Base-by-base conservation (phyloP, 37 sponge, comb jelly and placozoan genomes). In the Ianthella basta region DNA sequence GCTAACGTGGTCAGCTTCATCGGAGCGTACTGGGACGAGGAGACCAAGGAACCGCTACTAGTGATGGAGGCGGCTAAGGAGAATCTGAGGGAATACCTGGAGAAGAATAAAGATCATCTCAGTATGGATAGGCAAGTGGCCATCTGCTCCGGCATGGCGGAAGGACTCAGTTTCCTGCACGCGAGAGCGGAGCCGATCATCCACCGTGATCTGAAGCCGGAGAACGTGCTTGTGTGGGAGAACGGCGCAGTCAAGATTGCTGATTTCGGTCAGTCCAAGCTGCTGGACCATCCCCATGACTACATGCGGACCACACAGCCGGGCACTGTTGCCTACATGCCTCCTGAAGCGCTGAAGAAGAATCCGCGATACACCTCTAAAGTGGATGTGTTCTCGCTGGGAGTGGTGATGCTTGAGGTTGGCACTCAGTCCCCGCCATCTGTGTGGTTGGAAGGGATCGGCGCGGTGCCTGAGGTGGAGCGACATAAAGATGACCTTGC, bases 391-490 rank as follows among this genome's bases (percentile, higher is more conserved):
- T 75, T 75, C 78, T 75, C 78, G 24, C 54, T 75, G 2, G 78
- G 78, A 21, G 78, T 41, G 2, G 54, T 75, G 78, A 36, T 75
- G 23, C 1, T 41, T 1, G 23, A 36, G 38, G 39, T 75, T 75
- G 53, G 25, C 25, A 75, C 78, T 6, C 78, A 75, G 53, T 41
- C 44, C 37, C 10, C 36, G 25, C 78, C 78, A 75, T 40, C 78
- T 23, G 1, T 19, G 21, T 39, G 54, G 4, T 8, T 75, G 53
- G n/a, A 8, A 25, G 78, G 53, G 21, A 75, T 75, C 40, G 54
- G 78, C 25, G 15, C 75, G 15, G 64, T 81, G 35, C 82, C 82
- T 27, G 88, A 87, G 65, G 15, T 72, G 27, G 82, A 87, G 29
- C 80, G 88, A 55, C 88, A 83, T 6, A 20, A 23, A 12, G 60